Base-by-base conservation (phyloP, 2,888 invertebrate species). In the Cepaea hortensis region DNA sequence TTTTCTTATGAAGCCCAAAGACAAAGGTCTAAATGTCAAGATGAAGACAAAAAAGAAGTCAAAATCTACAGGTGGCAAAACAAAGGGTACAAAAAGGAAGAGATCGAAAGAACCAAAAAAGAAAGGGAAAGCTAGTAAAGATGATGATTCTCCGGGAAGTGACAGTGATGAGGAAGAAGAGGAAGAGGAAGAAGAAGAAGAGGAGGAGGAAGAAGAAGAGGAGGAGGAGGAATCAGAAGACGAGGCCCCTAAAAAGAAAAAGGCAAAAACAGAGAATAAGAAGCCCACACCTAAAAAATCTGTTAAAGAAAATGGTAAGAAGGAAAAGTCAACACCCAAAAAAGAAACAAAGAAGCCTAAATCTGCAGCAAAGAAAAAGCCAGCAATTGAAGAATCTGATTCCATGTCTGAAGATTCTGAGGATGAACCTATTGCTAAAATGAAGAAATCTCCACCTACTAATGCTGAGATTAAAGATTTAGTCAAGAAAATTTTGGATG, bases 401-500 rank as follows among this genome's bases (percentile, higher is more conserved):
- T 81, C 81, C 18, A 75, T 83, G n/a, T 88, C 88, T 55, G 87
- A 88, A 18, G 89, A 89, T 86, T 90, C 90, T 68, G 89, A 96
- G 92, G 96, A 96, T 92, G 96, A 96, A 91, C 96, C 96, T 65
- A 94, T 96, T 88, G 95, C 95, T 50, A 83, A 82, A n/a, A 68
- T 83, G 88, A 96, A 96, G 90, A 90, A 91, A 81, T 88, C 87
- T 55, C 97, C 97, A 93, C 97, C 97, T 85, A 96, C 96, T 90
- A 97, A 97, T 94, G 97, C 97, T 88, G 97, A 97, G 95, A 96
- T 98, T 89, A 97, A 97, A 95, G 96, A 96, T 92, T 96, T 97
- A 94, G 97, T 98, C 92, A 97, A 97, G 95, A 96, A 97, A 95
- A 97, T 97, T 93, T 95, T 98, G 93, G 97, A 97, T 93, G 97